Percentiles rank a stretch among this genome's conserved stretches.
phyloP scores from a whole-genome alignment of 2,888 invertebrate genomes.

The Drosophila monieri region DNA sequence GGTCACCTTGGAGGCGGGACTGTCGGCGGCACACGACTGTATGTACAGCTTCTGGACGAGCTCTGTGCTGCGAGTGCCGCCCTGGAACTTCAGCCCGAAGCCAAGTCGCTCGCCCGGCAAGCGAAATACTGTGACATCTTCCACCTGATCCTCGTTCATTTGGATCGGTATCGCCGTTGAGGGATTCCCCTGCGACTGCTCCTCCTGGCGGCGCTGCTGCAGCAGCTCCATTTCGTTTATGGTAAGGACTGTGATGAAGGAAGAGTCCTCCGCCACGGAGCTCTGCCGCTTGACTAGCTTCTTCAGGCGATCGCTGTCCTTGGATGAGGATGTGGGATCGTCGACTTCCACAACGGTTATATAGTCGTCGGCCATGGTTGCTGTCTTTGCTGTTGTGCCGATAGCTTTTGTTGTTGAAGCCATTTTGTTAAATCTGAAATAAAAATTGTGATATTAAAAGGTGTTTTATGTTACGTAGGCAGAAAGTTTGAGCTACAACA shows the following conservation, averaged over 20 bases:
- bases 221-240: conserved; percentile 84
- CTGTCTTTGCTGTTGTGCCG: conserved; percentile 35
- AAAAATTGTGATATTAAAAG: background rate
- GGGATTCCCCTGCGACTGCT: background rate
- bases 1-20: conserved; percentile 93
- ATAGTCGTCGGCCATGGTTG: conserved; percentile 83
- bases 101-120: conserved; percentile 95
- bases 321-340: conserved; percentile 79
- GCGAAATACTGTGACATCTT: conserved; percentile 92
- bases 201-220: conserved; percentile 56
- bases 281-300: conserved; percentile 78
- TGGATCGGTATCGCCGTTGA: background rate
- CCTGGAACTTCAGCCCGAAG: conserved; percentile 96
- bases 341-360: conserved; percentile 88
- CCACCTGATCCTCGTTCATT: conserved; percentile 84
- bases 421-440: conserved; percentile 38
- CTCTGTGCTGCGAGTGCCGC: conserved; percentile 92
- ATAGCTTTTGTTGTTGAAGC: conserved; percentile 39
- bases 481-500: background rate
- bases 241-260: conserved; percentile 87
- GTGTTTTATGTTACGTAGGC: too few species aligned
- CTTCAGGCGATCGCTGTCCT: conserved; percentile 78
- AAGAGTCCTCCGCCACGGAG: conserved; percentile 80
- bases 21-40: conserved; percentile 94
- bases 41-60: conserved; percentile 92